Base-by-base conservation (phyloP, 2,797 vertebrate species). In the Myotis findleyi region DNA sequence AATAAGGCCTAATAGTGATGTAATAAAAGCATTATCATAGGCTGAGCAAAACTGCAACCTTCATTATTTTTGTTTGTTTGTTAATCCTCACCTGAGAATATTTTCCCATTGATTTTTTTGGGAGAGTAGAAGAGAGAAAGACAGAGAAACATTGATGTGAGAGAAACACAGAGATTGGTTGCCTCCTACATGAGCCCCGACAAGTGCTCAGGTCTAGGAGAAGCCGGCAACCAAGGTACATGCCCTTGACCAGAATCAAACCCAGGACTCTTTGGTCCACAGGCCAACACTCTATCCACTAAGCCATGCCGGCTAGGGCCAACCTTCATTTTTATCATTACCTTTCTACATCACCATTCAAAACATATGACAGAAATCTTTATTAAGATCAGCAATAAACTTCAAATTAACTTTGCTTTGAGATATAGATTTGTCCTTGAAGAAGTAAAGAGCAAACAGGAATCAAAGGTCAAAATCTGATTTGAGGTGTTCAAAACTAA, bases 391-490 rank as follows among this genome's bases (percentile, higher is more conserved):
- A 80, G 30, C 21, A 86, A 66, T 36, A 77, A 91, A 76, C 23
- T 88, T 59, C 33, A 93, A 89, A 83, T 49, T 73, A 95, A 85
- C 66, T 33, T 79, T 69, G 49, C 73, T 92, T 44, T 92, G 71
- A 81, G 36, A 80, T 90, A 27, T 75, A 88, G 18, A 64, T 6
- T 55, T 55, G 11, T 80, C 64, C 10, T 83, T 79, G 23, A 38
- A 82, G 84, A 96, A 57, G 44, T 57, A 82, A 0, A 41, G 36
- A 79, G 11, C 18, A 36, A 94, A 91, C 33, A 93, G n/a, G 20
- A 92, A 93, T 71, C 66, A 77, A 73, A 14, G n/a, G 13, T 87
- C 76, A 90, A 92, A 94, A 89, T 38, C 51, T 93, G 76, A 87
- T 55, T 77, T 68, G 5, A 89, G 7, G 16, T 23, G 41, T 30